Percentiles rank a stretch among this genome's conserved stretches.
phyloP scores from a whole-genome alignment of 1,140 invertebrate species.

The Paralvinella palmiformis region DNA sequence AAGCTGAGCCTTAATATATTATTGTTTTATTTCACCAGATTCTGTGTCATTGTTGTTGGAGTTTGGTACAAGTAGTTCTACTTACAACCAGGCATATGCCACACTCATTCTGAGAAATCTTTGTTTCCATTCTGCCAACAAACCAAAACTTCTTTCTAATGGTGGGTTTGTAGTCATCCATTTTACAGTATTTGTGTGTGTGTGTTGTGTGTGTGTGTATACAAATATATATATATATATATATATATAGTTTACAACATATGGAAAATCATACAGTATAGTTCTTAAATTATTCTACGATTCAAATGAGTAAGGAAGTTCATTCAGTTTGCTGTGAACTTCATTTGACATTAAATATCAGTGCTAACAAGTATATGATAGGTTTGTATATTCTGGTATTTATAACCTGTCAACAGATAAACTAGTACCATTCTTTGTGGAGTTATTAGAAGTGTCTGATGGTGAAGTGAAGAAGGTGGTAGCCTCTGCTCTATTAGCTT shows the following conservation, averaged over 20 bases:
- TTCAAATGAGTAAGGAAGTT: no score
- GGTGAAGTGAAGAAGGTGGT: constrained; percentile 28
- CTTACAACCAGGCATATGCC: constrained; percentile 28
- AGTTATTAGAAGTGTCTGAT: constrained; percentile 26
- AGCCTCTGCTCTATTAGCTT: constrained; percentile 38
- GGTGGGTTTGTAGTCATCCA: constrained; percentile 26
- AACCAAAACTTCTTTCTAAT: constrained; percentile 44
- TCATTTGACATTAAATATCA: neutral
- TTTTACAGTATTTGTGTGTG: neutral
- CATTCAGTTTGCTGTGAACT: neutral
- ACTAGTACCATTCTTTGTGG: constrained; percentile 32
- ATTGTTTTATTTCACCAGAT: constrained; percentile 23
- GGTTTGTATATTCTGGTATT: neutral
- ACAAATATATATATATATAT: neutral
- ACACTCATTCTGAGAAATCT: constrained; percentile 43
- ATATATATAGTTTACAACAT: no score
- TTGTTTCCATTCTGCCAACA: constrained; percentile 43
- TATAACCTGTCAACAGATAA: constrained; percentile 29
- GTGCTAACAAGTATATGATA: neutral
- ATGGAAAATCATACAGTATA: no score
- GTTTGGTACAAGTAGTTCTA: constrained; percentile 31
- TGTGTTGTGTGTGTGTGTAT: neutral
- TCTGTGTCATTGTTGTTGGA: constrained; percentile 38
- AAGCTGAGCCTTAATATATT: neutral
- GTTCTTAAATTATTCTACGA: no score